phyloP scores from a whole-genome alignment of 2,797 vertebrate genomes.

The Zenarchopterus dispar region DNA sequence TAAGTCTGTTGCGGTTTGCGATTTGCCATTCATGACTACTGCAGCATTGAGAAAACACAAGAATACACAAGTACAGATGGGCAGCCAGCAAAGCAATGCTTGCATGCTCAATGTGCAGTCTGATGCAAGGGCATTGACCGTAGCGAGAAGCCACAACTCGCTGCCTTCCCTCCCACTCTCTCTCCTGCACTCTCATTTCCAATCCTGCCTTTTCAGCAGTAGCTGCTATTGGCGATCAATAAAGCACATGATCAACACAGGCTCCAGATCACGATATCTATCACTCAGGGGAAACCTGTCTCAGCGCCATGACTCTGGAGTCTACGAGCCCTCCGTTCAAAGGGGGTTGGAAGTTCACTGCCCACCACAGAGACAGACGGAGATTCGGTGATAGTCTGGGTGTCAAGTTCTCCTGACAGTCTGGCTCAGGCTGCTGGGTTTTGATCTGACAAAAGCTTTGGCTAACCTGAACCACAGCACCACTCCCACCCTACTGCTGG shows the following conservation, averaged over 20 bases:
- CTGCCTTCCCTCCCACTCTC: slow-evolving; percentile 45
- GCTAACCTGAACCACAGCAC: slow-evolving; percentile 35
- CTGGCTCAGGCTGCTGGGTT: slow-evolving; percentile 54
- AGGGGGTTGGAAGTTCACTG: slow-evolving; percentile 62
- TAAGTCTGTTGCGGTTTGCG: slow-evolving; percentile 32
- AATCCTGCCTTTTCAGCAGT: slow-evolving; percentile 67
- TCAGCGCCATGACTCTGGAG: slow-evolving; percentile 48
- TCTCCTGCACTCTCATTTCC: slow-evolving; percentile 29
- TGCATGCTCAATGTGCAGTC: slow-evolving; percentile 6
- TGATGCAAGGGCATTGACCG: slow-evolving; percentile 41
- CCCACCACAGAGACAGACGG: slow-evolving; percentile 53
- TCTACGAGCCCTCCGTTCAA: slow-evolving; percentile 43
- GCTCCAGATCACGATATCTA: slow-evolving; percentile 67
- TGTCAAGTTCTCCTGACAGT: slow-evolving; percentile 72
- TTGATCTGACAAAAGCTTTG: slow-evolving; percentile 45
- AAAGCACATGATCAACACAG: slow-evolving; percentile 69
- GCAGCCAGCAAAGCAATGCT: no score
- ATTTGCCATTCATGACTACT: slow-evolving; percentile 40
- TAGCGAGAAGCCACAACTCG: slow-evolving; percentile 58
- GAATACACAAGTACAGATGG: background rate
- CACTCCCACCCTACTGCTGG: slow-evolving; percentile 29
- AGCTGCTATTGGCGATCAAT: slow-evolving; percentile 73
- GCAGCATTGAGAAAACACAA: slow-evolving; percentile 11
- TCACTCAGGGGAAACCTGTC: slow-evolving; percentile 53
- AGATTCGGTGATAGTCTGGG: slow-evolving; percentile 45